Evolutionary conservation across 2,113 vertebrate genomes (phyloP).

Genomic region (Strigops habroptila): DNA sequence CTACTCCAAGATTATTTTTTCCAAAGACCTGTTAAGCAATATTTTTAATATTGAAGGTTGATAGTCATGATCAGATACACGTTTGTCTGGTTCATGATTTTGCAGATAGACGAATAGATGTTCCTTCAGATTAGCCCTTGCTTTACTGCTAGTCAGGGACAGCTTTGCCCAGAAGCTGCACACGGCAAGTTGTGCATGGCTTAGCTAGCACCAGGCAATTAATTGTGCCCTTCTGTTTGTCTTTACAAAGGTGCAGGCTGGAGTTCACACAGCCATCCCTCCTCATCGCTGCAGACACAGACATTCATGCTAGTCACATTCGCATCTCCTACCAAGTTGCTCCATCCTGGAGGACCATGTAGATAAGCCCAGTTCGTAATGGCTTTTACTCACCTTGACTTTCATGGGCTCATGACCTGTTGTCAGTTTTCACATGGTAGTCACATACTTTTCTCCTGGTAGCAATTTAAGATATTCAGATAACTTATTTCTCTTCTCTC

Average conservation of each 20-base stretch:
- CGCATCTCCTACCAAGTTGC: neutral
- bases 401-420: neutral
- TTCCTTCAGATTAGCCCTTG: neutral
- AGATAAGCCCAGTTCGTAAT: neutral
- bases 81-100: neutral
- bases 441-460: neutral
- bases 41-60: neutral
- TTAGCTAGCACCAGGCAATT: neutral
- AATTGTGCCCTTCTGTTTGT: neutral
- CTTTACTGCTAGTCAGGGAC: neutral
- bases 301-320: neutral
- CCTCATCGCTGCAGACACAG: neutral
- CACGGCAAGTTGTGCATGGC: neutral
- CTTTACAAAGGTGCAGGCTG: neutral
- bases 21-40: neutral
- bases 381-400: neutral
- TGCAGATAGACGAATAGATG: rapidly evolving
- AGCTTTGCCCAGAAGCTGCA: neutral
- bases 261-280: neutral
- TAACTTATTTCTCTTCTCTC: neutral
- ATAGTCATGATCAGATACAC: neutral
- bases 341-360: neutral
- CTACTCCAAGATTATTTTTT: neutral
- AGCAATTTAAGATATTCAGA: neutral
- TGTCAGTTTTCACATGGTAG: neutral